Evolutionary conservation across 2,113 vertebrate genomes (phyloP), one percentile per base, ranked within the genome.

Genomic region (Myiozetetes cayanensis): DNA sequence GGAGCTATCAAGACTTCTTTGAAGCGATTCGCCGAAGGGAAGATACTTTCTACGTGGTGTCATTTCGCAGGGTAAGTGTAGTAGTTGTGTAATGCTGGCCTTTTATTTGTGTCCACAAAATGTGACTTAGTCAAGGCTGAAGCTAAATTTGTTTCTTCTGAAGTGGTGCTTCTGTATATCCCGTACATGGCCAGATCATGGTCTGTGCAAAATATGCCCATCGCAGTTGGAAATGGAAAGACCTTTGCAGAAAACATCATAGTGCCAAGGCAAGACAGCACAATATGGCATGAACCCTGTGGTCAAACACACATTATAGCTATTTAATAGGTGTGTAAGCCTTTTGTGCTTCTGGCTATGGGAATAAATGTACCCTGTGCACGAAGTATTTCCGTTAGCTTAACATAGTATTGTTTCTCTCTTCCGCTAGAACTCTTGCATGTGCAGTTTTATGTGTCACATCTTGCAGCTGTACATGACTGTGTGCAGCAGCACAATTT

Each of bases 11-110:
- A 35, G 98, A 99, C 85, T 99, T 99, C 87, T 99, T 99, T 33
- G 99, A 99, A 88, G 99, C 99, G 84, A 97, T 99, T 95, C 98
- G 95, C 93, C 98, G 99, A 43, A 98, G 98, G 52, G 98, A 98
- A 14, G 99, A 99, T 96, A 99, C 99, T 0, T 99, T 99, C 97
- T 99, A 99, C 9, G 98, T 99, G 11, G 99, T 99, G 84, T 99
- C 99, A 21, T 99, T 99, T 97, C 98, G 99, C 81, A 98, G 98
- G 98, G 99, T 99, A 95, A 98, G 98, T 98, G 41, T 8, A 27
- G n/a, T n/a, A 53, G 10, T 41, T 85, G 20, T 49, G 92, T 56
- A 46, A 1, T 49, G 7, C 49, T 84, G 49, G 9, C n/a, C 19
- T 87, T 18, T 44, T 31, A 3, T 33, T 4, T 43, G 10, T 44